A percentile compares a stretch with the other conserved stretches of the same genome.
Evolutionary conservation across 1,140 invertebrate genomes (phyloP).

Genomic region (Drepana arcuata): DNA sequence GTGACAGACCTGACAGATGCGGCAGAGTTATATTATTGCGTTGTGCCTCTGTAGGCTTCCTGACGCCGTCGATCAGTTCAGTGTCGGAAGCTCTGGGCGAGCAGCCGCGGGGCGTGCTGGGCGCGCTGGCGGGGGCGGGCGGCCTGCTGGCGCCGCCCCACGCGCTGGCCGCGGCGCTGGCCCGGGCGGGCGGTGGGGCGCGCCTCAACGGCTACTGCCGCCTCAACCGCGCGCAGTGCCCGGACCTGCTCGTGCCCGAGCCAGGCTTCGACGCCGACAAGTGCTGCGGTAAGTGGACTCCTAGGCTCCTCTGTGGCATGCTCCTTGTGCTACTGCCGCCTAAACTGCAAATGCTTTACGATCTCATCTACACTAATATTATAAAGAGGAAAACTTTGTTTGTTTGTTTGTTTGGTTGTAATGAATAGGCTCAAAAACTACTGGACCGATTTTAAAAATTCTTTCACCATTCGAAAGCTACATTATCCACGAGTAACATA

Average conservation of each 20-base stretch:
- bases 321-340: not conserved
- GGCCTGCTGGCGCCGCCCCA: slow-evolving; percentile 25
- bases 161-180: slow-evolving; percentile 17
- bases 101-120: slow-evolving; percentile 1
- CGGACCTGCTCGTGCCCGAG: slow-evolving; percentile 4
- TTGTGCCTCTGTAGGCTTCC: no score
- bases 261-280: slow-evolving; percentile 9
- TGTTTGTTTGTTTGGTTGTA: not conserved
- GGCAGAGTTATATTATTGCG: no score
- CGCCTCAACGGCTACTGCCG: slow-evolving; percentile 27
- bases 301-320: not conserved
- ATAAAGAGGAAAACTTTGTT: not conserved
- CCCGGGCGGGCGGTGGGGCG: slow-evolving; percentile 11
- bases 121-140: slow-evolving; percentile 1
- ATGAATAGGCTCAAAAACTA: no score
- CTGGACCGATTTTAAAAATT: no score
- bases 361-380: not conserved
- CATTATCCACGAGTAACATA: no score
- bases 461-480: no score
- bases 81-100: slow-evolving; percentile 1
- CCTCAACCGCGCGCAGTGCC: slow-evolving; percentile 19
- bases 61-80: slow-evolving; percentile 12
- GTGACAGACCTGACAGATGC: not conserved
- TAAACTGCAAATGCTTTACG: not conserved
- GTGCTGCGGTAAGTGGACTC: slow-evolving; percentile 26